Base-by-base conservation (phyloP, 1,140 invertebrate genomes). In the Drosophila aff. region DNA sequence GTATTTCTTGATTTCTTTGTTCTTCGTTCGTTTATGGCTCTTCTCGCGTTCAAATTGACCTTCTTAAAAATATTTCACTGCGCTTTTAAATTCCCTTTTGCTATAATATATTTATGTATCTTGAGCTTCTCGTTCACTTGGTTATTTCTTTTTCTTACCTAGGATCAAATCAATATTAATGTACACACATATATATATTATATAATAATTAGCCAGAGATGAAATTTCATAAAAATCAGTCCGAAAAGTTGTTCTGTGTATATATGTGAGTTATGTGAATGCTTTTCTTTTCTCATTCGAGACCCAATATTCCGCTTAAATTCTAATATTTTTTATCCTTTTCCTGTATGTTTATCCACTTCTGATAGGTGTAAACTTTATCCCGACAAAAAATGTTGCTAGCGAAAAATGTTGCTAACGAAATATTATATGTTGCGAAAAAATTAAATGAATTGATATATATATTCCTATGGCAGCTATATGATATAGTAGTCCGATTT, bases 1-100 rank as follows among this genome's bases (percentile, higher is more conserved):
- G 76, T 81, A 81, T 69, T 55, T 81, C 33, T 63, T 60, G 52
- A 55, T 65, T 60, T 72, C 62, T 57, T 79, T 66, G 43, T 50
- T 57, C 46, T 77, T 73, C 40, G 21, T 76, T 57, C 47, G 36
- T 77, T 1, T 52, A 81, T 87, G 77, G 84, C 85, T 84, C 47
- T 49, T 69, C 50, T 69, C 43, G 33, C 69, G 75, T 72, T 59
- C 53, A 73, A 89, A 91, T 85, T 82, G 81, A 82, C 78, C 23
- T 66, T 64, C 85, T 55, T 71, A 57, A 40, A 68, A n/a, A 43
- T 69, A 69, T 21, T 47, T 60, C 57, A 28, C 38, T 62, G 40
- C 36, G 33, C 23, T 26, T 60, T 81, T 28, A 75, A 90, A 90
- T 87, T 87, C 26, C 28, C 11, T 18, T 55, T 55, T 62, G 57